Conservation (phyloP, 2,797 vertebrate species). For the Parauchenoglanis punctatus region DNA sequence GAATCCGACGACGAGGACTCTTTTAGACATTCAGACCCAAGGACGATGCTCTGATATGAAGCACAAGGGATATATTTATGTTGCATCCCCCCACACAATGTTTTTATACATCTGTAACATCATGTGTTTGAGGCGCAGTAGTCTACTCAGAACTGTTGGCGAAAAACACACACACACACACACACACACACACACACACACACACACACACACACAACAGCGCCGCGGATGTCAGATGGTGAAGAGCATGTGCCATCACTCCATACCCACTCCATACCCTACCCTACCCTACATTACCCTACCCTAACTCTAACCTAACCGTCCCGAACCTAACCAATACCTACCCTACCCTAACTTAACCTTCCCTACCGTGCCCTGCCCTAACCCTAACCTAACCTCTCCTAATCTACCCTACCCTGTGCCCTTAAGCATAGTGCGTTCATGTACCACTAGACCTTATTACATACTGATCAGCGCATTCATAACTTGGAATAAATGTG, state of each 20-base stretch:
- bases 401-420: background rate
- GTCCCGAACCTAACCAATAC: background rate
- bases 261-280: conserved; percentile 34
- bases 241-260: conserved; percentile 48
- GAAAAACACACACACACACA: background rate
- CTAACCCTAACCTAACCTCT: background rate
- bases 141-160: conserved; percentile 8
- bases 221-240: conserved; percentile 51
- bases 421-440: background rate
- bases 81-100: conserved; percentile 49
- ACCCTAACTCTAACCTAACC: background rate
- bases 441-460: conserved; percentile 5
- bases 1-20: conserved; percentile 90
- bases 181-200: conserved; percentile 17
- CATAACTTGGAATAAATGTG: background rate
- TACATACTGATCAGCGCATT: background rate
- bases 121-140: conserved; percentile 36
- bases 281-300: background rate
- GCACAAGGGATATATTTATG: conserved; percentile 52
- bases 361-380: background rate
- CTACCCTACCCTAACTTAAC: background rate
- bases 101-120: conserved; percentile 51
- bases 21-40: conserved; percentile 84
- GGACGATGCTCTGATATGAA: conserved; percentile 87
- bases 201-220: conserved; percentile 43